Evolutionary conservation across 2,113 vertebrate species (phyloP).

Genomic region (Oreotrochilus melanogaster): DNA sequence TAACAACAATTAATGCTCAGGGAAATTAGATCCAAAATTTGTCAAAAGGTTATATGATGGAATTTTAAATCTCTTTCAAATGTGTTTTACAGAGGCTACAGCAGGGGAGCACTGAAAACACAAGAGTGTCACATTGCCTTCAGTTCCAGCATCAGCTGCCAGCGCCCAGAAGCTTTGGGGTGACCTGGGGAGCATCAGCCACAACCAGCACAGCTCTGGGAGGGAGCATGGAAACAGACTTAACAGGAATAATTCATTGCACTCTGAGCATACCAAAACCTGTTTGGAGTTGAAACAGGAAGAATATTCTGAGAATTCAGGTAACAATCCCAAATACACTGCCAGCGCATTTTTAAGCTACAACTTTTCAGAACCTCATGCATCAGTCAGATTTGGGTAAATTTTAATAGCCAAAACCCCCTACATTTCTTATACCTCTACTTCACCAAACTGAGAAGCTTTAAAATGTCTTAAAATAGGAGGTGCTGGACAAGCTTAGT

Average conservation of each 20-base stretch:
- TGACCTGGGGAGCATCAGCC: rapidly evolving
- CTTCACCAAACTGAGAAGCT: not conserved
- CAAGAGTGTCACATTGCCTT: rapidly evolving
- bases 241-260: rapidly evolving
- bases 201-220: not conserved
- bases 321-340: not conserved
- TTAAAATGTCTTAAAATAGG: not conserved
- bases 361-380: not conserved
- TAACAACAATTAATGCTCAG: not conserved
- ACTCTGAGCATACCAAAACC: not conserved
- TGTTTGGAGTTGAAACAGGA: rapidly evolving
- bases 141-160: not conserved
- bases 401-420: not conserved
- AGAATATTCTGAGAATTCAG: not conserved
- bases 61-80: not conserved
- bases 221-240: rapidly evolving
- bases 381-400: not conserved
- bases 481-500: not conserved
- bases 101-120: not conserved
- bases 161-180: not conserved
- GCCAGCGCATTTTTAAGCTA: not conserved
- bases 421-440: not conserved
- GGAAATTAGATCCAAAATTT: not conserved
- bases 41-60: not conserved
- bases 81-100: not conserved